Conservation (phyloP, 2,797 vertebrate genomes). For the Tokudaia tokunoshimensis region DNA sequence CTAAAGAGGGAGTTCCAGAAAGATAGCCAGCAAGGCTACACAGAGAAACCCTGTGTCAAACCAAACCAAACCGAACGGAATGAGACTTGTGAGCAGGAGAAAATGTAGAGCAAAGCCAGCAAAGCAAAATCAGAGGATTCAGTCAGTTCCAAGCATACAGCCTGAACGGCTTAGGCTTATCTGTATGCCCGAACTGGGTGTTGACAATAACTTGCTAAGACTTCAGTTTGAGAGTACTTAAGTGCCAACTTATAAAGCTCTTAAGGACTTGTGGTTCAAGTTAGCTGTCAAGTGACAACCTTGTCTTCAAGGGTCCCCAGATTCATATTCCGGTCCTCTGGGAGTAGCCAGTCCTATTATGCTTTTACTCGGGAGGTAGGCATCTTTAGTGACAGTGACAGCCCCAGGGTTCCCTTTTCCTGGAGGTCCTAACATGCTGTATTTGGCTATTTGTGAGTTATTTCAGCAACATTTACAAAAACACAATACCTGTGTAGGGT, state of each 20-base stretch:
- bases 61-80: not conserved
- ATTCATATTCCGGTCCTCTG: not conserved
- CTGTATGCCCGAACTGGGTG: conserved; percentile 63
- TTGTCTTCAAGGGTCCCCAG: conserved; percentile 32
- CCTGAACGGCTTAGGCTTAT: conserved; percentile 67
- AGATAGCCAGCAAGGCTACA: not conserved
- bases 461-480: conserved; percentile 58
- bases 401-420: not conserved
- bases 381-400: conserved; percentile 1
- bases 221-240: conserved; percentile 69
- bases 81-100: not conserved
- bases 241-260: conserved; percentile 75
- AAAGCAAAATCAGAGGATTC: not conserved
- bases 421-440: not conserved
- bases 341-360: not conserved
- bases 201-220: conserved; percentile 75
- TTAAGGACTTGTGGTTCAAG: conserved; percentile 73
- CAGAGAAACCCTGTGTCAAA: not conserved
- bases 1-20: not conserved
- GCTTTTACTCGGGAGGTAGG: conserved; percentile 48
- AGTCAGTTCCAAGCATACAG: not conserved
- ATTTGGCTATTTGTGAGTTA: conserved; percentile 34
- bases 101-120: not conserved
- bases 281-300: conserved; percentile 70
- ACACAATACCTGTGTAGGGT: conserved; percentile 45